Evolutionary conservation across 2,113 vertebrate genomes (phyloP), one percentile per base, ranked within the genome.

Genomic region (Zingel zingel): DNA sequence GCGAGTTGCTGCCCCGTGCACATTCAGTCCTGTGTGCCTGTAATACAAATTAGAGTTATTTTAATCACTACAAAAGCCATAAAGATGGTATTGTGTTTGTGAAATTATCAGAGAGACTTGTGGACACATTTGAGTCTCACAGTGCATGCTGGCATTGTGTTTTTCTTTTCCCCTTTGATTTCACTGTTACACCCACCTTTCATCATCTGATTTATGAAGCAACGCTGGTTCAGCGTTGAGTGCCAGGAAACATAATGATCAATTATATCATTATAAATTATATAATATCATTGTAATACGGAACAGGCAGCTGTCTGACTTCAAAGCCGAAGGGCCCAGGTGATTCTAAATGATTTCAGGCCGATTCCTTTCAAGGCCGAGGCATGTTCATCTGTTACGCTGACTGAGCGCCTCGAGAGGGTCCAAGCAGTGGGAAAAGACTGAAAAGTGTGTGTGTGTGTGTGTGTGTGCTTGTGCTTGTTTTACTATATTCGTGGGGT

Each of bases 211-310:
- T 93, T 94, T 93, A 92, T 89, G 88, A 85, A 72, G 15, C 66
- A 30, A 56, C 33, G 72, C 65, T 69, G 78, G 50, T 82, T 89
- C 65, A 87, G 83, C 15, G 84, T 68, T 79, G 87, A 89, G 77
- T 93, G 86, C 88, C 91, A 92, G 88, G 66, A 90, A 91, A 92
- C 87, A 88, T 85, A 88, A 91, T 94, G 83, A 93, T 92, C 92
- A 90, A 93, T 93, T 81, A 93, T 91, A 77, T 81, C 77, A 86
- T 91, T 66, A 87, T 90, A 80, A 88, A 90, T 92, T 33, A 90
- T 89, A 86, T 84, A 85, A 89, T 89, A 91, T 92, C 84, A 86
- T 86, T 89, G 86, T 88, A 82, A 82, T 87, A 81, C 56, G 87
- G 79, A 56, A 62, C 87, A 92, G 90, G 81, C 87, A 89, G 86